These are phyloP conservation scores for Hydriomena furcata DNA, from an alignment of 2,888 invertebrate genomes.

Conservation along the genomic window DNA sequence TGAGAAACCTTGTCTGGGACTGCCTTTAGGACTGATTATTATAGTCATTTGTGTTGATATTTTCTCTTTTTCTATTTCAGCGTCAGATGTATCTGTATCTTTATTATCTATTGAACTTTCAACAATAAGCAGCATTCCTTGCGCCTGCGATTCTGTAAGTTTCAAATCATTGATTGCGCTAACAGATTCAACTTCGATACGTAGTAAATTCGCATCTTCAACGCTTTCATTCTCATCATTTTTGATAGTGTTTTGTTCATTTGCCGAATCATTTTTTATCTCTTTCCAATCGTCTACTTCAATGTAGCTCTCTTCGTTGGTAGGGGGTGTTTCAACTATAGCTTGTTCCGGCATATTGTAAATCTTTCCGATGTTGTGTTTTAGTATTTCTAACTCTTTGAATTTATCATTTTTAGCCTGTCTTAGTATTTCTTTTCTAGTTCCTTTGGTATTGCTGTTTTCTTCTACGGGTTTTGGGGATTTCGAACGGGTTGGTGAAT, in stretches of 20 bases:
- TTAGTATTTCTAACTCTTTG: constrained; percentile 51
- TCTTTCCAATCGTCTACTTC: constrained; percentile 6
- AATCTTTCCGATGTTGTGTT: constrained; percentile 52
- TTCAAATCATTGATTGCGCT: constrained; percentile 43
- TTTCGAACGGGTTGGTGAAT: constrained; percentile 5
- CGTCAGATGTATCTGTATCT: constrained; percentile 31
- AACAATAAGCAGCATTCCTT: constrained; percentile 50
- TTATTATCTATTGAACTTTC: constrained; percentile 49
- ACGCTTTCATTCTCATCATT: not conserved
- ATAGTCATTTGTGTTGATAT: constrained; percentile 53
- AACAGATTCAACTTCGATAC: constrained; percentile 55
- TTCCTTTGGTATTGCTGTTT: not conserved
- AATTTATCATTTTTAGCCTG: constrained; percentile 36
- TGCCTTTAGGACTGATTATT: constrained; percentile 54
- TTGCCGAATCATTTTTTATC: not conserved
- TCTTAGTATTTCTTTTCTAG: constrained; percentile 27
- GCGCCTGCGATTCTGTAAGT: constrained; percentile 36
- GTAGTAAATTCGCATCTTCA: constrained; percentile 41
- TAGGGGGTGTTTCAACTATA: constrained; percentile 6
- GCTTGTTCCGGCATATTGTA: constrained; percentile 43
- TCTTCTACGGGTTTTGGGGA: constrained; percentile 12
- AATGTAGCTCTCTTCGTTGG: constrained; percentile 2
- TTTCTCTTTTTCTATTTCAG: constrained; percentile 26
- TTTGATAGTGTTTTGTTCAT: not conserved
- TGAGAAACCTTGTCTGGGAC: not conserved